Evolutionary conservation across 2,113 vertebrate species (phyloP), one percentile per base, ranked within the genome.

Genomic region (Daphoenositta chrysoptera): DNA sequence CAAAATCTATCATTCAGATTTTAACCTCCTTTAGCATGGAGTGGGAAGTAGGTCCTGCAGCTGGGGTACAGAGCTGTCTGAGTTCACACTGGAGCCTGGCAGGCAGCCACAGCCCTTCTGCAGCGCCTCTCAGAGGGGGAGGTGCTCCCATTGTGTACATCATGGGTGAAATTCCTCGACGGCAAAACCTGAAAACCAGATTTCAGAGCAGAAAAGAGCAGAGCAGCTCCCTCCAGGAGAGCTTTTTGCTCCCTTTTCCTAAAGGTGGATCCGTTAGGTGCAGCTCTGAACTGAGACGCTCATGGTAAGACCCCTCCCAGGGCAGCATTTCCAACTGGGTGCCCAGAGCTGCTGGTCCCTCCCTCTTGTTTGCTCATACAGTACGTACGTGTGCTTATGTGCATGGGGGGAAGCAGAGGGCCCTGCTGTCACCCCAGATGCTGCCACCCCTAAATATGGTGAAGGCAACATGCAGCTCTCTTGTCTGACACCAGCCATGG

Each of bases 371-470:
- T n/a, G 56, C 63, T 69, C 2, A 2, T 10, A 54, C 28, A 31
- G 53, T 4, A 28, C 0, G 0, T 0, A 26, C 1, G 0, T 0
- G 0, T 16, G 21, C 17, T 50, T 16, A 5, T 5, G 20, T 15
- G 23, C 30, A 16, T 1, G 9, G 44, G n/a, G 39, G 16, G 10
- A 71, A n/a, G 42, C 26, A 54, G 61, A 80, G 12, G 15, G 33
- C 35, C 33, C n/a, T 0, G 1, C 53, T 35, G 56, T 11, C 56
- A 66, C 50, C 44, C 81, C 39, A 47, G 23, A 33, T 22, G 26
- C 48, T 73, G 54, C 71, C 5, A 35, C 42, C 20, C 45, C 51
- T 63, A 66, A 75, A 65, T 18, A 13, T 2, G 15, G 42, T 2
- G 1, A 48, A 79, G 4, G 13, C 35, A 42, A 58, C 28, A 6